A percentile compares a stretch with the other conserved stretches of the same genome.
Conservation (phyloP, 2,888 invertebrate genomes). For the Hololepta plana region DNA sequence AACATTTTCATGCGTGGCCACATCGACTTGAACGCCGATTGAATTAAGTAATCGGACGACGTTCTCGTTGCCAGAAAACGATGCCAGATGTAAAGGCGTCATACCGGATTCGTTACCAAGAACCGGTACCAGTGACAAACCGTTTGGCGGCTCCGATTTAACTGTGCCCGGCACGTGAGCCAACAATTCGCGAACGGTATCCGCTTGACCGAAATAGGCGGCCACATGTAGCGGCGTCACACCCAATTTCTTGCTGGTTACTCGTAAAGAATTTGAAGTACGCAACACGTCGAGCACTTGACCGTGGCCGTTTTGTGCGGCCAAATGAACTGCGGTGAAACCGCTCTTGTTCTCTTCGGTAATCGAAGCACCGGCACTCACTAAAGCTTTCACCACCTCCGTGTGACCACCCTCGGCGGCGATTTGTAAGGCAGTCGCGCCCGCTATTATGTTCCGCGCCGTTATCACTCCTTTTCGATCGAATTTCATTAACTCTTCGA, state of each 20-base stretch:
- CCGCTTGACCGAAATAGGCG: constrained; percentile 92
- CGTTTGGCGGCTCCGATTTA: constrained; percentile 84
- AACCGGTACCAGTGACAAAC: constrained; percentile 66
- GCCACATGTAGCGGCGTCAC: constrained; percentile 95
- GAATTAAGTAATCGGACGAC: constrained; percentile 92
- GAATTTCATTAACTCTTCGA: constrained; percentile 98
- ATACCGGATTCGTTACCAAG: constrained; percentile 91
- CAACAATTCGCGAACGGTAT: constrained; percentile 87
- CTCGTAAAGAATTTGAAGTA: constrained; percentile 69
- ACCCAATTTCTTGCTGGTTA: constrained; percentile 90
- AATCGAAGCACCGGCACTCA: constrained; percentile 90
- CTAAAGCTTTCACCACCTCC: constrained; percentile 84
- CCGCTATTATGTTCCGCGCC: constrained; percentile 89
- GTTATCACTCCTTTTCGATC: constrained; percentile 91
- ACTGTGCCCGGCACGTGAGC: constrained; percentile 90
- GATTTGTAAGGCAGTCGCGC: constrained; percentile 90
- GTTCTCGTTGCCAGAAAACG: constrained; percentile 96
- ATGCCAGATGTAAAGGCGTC: constrained; percentile 91
- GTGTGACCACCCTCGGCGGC: constrained; percentile 98
- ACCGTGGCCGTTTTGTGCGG: constrained; percentile 89
- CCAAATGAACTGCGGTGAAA: constrained; percentile 88
- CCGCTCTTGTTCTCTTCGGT: constrained; percentile 95
- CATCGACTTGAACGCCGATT: constrained; percentile 94
- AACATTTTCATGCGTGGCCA: constrained; percentile 80
- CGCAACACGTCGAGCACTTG: constrained; percentile 84